Conservation (phyloP, 2,888 invertebrate genomes). For the Barypeithes pellucidus region DNA sequence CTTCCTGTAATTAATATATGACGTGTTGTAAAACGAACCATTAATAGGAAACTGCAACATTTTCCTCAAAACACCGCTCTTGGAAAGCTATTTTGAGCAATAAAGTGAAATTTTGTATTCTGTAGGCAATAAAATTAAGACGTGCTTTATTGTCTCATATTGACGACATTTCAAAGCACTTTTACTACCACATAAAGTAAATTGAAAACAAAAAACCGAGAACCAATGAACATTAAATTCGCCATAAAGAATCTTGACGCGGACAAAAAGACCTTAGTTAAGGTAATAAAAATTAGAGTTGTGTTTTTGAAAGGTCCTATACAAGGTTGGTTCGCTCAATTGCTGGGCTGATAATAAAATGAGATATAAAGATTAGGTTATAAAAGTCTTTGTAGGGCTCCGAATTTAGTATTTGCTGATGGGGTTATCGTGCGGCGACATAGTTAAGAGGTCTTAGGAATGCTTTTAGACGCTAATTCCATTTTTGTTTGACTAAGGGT, state of each 20-base stretch:
- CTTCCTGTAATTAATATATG: too few relatives aligned
- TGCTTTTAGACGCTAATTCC: neutral
- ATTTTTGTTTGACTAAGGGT: too few relatives aligned
- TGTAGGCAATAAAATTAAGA: slow-evolving; percentile 33
- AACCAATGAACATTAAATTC: slow-evolving; percentile 44
- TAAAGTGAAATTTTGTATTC: slow-evolving; percentile 29
- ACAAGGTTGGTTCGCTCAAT: slow-evolving; percentile 7
- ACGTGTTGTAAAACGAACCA: neutral
- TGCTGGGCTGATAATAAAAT: slow-evolving; percentile 7
- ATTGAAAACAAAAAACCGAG: slow-evolving; percentile 50
- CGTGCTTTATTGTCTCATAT: slow-evolving; percentile 42
- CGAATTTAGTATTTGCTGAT: neutral
- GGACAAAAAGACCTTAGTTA: slow-evolving; percentile 15
- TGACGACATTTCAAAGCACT: slow-evolving; percentile 41
- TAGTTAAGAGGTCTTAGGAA: neutral
- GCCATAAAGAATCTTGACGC: slow-evolving; percentile 44
- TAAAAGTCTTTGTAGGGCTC: neutral
- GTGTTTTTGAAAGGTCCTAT: slow-evolving; percentile 7
- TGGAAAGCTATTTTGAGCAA: neutral
- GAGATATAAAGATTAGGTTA: slow-evolving; percentile 1
- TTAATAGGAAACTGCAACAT: slow-evolving; percentile 26
- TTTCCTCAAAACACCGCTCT: neutral
- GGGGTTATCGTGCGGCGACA: neutral
- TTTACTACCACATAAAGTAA: slow-evolving; percentile 48
- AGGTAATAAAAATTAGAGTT: slow-evolving; percentile 39